Percentiles rank a stretch among this genome's conserved stretches.
These are phyloP conservation scores for Hydrozoanthus tunicans DNA, from an alignment of 64 coral and sea anemone genomes.

Conservation along the genomic window DNA sequence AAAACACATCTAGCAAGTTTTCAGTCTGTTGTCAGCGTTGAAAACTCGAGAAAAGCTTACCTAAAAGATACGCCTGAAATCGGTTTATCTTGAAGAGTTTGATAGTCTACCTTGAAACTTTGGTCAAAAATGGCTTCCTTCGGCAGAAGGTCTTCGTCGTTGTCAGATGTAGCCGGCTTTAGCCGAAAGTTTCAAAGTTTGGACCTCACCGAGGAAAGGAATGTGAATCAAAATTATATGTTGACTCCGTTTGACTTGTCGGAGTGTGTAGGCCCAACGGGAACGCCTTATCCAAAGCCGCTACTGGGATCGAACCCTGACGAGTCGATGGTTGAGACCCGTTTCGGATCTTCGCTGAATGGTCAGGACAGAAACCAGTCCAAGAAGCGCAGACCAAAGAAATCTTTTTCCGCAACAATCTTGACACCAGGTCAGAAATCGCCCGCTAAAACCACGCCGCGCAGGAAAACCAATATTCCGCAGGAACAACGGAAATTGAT, in stretches of 20 bases:
- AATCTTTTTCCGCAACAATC: background rate
- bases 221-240: background rate
- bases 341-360: background rate
- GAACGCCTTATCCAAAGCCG: background rate
- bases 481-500: background rate
- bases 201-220: background rate
- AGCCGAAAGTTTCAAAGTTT: background rate
- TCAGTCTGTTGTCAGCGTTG: background rate
- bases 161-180: background rate
- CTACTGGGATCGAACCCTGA: background rate
- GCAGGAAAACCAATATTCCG: background rate
- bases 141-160: background rate
- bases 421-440: background rate
- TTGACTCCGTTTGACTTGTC: conserved; percentile 5
- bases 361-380: background rate
- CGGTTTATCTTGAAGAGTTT: background rate
- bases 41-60: background rate
- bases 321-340: background rate
- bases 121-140: background rate
- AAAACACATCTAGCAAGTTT: background rate
- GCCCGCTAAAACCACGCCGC: background rate
- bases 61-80: background rate
- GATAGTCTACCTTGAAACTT: background rate
- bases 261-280: background rate
- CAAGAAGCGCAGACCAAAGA: background rate